Evolutionary conservation across 2,888 invertebrate genomes (phyloP), one percentile per base, ranked within the genome.

Genomic region (Taenaris catops): DNA sequence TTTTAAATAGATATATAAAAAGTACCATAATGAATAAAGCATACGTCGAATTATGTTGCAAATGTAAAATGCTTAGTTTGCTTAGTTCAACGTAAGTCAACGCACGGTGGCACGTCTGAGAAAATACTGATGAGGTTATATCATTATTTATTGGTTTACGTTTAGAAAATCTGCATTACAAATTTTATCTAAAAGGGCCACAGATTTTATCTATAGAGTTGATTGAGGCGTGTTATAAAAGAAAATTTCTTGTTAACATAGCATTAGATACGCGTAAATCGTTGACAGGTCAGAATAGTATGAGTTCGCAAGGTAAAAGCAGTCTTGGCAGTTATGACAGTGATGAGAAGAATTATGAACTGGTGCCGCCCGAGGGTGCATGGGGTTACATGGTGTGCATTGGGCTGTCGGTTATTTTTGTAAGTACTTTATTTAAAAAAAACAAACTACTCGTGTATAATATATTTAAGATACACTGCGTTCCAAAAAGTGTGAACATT

Each of bases 351-450:
- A 69, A 74, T 38, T 83, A 75, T 48, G 83, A 83, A 29, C 47
- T 76, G 54, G 78, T 84, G 4, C 83, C 91, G 1, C 91, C 92
- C 0, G 92, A 92, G 48, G 93, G 93, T 1, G 93, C 93, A 0
- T 93, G 92, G 92, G 93, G 93, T 0, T 93, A 91, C 73, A 68
- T 91, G 43, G 89, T 93, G 26, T 90, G 92, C 32, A 47, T 91
- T 9, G 91, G 91, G 2, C 76, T 92, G 35, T 89, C 90, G 33
- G 64, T 92, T 21, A 89, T 91, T 51, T 91, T 91, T 61, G 92
- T 93, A 76, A 91, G 91, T 90, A 61, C 38, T 41, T 23, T 35
- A 9, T 23, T 33, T 19, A n/a, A n/a, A n/a, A n/a, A n/a, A n/a
- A n/a, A n/a, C n/a, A n/a, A n/a, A n/a, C n/a, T n/a, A n/a, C n/a